Conservation (phyloP, 2,797 vertebrate species). For the Phrynocephalus forsythii region DNA sequence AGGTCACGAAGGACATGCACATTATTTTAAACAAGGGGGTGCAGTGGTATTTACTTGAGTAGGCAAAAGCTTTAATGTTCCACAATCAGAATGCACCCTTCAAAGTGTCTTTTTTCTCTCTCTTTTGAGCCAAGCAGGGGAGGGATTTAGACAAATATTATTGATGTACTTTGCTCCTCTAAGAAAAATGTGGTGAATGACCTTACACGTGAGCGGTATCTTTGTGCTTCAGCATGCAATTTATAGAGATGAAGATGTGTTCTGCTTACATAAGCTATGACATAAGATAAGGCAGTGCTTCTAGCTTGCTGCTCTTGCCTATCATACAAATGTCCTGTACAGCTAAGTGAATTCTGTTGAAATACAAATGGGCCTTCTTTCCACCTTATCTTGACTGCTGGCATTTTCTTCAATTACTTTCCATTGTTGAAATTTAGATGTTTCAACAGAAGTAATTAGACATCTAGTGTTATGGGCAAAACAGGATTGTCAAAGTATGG, state of each 20-base stretch:
- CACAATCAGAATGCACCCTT: background rate
- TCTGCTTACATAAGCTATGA: conserved; percentile 16
- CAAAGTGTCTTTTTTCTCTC: background rate
- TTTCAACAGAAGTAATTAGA: conserved; percentile 23
- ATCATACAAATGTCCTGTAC: conserved; percentile 13
- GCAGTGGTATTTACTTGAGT: background rate
- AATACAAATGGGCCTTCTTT: conserved; percentile 25
- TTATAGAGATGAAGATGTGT: conserved; percentile 28
- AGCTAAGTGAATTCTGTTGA: conserved; percentile 17
- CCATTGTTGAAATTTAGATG: conserved; percentile 32
- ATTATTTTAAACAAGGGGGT: background rate
- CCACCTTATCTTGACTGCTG: conserved; percentile 34
- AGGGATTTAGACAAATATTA: conserved; percentile 22
- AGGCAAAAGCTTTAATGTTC: background rate
- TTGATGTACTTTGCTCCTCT: conserved; percentile 16
- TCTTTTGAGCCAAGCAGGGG: background rate
- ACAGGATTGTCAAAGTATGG: conserved; percentile 24
- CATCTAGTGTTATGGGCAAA: conserved; percentile 16
- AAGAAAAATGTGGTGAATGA: conserved; percentile 23
- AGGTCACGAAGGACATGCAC: background rate
- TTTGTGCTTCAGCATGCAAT: conserved; percentile 22
- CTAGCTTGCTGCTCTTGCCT: conserved; percentile 8
- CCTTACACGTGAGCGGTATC: conserved; percentile 19
- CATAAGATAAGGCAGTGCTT: background rate
- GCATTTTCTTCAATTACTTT: conserved; percentile 41